Percentiles rank a stretch among this genome's conserved stretches.
Evolutionary conservation across 2,888 invertebrate species (phyloP).

Genomic region (Cacoxenus indagator): DNA sequence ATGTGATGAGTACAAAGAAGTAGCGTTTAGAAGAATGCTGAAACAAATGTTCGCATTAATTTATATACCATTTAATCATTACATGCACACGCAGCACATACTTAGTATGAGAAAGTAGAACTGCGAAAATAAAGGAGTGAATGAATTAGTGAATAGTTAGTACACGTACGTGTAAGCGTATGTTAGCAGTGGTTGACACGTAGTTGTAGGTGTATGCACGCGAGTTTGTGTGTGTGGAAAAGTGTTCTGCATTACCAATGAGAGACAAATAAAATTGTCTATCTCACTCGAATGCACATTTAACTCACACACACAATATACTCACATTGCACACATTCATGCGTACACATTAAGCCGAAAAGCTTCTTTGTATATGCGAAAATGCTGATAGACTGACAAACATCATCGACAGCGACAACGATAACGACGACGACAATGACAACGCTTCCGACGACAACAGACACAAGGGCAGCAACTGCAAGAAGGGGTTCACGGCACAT

Average conservation of each 20-base stretch:
- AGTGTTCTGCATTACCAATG: slow-evolving; percentile 24
- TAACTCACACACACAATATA: background rate
- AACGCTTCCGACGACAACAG: background rate
- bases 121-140: no score
- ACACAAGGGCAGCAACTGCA: background rate
- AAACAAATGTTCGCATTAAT: no score
- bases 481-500: background rate
- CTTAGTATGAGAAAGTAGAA: no score
- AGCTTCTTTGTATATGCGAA: background rate
- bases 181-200: no score
- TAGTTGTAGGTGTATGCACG: slow-evolving; percentile 28
- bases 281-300: slow-evolving; percentile 11
- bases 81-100: no score
- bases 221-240: slow-evolving; percentile 24
- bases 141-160: no score
- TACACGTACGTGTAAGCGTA: no score
- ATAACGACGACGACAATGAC: background rate
- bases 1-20: no score
- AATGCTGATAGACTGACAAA: background rate
- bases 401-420: background rate
- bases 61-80: no score
- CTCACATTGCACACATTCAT: background rate
- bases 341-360: slow-evolving; percentile 3
- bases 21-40: no score
- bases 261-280: slow-evolving; percentile 30